Evolutionary conservation across 2,113 vertebrate genomes (phyloP), one percentile per base, ranked within the genome.

Genomic region (Myotis yumanensis): DNA sequence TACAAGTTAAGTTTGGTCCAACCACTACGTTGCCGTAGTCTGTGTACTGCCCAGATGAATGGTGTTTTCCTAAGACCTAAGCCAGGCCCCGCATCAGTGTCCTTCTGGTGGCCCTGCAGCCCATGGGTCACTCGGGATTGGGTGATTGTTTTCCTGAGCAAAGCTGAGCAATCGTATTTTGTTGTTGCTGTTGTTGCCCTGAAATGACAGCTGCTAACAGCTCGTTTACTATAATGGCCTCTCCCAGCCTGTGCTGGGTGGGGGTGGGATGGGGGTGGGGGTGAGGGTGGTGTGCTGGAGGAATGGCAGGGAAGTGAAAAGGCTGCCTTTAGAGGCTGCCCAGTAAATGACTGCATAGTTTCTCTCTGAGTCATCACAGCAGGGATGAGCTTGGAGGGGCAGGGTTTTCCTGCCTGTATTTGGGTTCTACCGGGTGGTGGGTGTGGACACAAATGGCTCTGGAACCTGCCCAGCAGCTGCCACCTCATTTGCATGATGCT

Each of bases 321-420:
- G 52, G 86, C 90, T 84, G 93, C 71, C 89, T 95, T 97, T 87
- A 96, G 97, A 96, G 84, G 89, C 79, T 95, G 96, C 93, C 30
- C 71, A 92, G 82, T 90, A 80, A 96, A 93, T 71, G 76, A 17
- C 37, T 66, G 32, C 48, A 35, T 11, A 25, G 37, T 73, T 94
- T 80, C 79, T 92, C 94, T 91, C 72, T 79, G 89, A 88, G 66
- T 96, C 96, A 64, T 80, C 51, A 9, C 85, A 91, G 94, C 75
- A 7, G 3, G 68, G 69, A 46, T 92, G 66, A 40, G 69, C 11
- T 5, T 57, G 62, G 57, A 81, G 35, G 30, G 89, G 54, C 0
- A 37, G 71, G n/a, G n/a, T 85, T 96, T 97, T 94, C 89, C 96
- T 85, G 82, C 79, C 66, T 79, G 79, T 51, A 20, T 92, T 89